phyloP scores from a whole-genome alignment of 1,140 invertebrate species.

The Stratiolaelaps scimitus region DNA sequence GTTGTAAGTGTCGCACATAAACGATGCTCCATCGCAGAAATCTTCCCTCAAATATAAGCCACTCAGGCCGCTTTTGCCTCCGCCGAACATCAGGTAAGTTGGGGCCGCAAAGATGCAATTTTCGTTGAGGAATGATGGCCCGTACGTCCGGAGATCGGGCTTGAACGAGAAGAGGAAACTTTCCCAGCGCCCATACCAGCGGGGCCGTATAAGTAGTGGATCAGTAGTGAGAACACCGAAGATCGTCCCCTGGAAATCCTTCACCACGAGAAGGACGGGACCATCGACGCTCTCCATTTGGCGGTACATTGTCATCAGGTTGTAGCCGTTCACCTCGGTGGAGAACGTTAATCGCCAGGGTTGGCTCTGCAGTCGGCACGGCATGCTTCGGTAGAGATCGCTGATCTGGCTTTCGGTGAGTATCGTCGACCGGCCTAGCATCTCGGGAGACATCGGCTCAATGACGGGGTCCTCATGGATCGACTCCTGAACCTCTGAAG shows the following conservation, averaged over 20 bases:
- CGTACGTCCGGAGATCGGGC: not conserved
- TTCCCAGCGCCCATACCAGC: conserved; percentile 1
- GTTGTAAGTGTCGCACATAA: conserved; percentile 15
- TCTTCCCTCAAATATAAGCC: conserved; percentile 19
- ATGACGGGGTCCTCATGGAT: not conserved
- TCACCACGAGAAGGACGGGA: conserved; percentile 16
- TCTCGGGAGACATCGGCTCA: not conserved
- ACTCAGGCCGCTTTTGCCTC: not conserved
- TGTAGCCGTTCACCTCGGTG: not conserved
- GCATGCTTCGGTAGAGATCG: not conserved
- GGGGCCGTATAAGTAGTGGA: not conserved
- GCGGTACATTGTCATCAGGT: conserved; percentile 17
- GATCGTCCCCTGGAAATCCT: conserved; percentile 17
- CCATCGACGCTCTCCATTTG: conserved; percentile 14
- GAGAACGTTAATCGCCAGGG: conserved; percentile 15
- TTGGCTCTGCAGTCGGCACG: not conserved
- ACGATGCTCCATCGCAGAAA: conserved; percentile 12
- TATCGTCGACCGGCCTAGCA: not conserved
- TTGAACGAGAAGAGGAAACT: conserved; percentile 23
- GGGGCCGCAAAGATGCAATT: conserved; percentile 1
- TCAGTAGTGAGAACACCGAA: conserved; percentile 11
- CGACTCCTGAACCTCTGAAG: not conserved
- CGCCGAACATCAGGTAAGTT: conserved; percentile 8
- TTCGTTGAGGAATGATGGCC: conserved; percentile 6
- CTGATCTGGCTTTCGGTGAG: not conserved